Base-by-base conservation (phyloP, 2,797 vertebrate genomes). In the Adrianichthys oophorus region DNA sequence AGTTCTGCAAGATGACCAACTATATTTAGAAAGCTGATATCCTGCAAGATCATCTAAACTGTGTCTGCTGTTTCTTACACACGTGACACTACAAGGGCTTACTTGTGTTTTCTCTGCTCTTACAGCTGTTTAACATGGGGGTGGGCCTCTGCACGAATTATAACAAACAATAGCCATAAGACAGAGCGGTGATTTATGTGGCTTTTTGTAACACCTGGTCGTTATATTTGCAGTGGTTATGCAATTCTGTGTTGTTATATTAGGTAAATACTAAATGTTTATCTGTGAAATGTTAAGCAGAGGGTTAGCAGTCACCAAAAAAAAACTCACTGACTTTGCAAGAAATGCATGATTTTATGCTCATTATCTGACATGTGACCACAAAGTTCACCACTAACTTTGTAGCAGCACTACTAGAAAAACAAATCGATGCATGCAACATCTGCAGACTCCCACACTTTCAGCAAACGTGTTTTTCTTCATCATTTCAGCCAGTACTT, bases 1-100 rank as follows among this genome's bases (percentile, higher is more conserved):
- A 68, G 53, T 66, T 62, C 59, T 72, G 59, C 69, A 69, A 58
- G 56, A 41, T 26, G 68, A 56, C 49, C 5, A 17, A 65, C 62
- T 76, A 84, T 81, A 73, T 84, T 79, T 76, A 68, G 79, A 78
- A 41, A 61, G 68, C 75, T 78, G 65, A 59, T 78, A 72, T 66
- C 56, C 56, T 56, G 40, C 19, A n/a, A 53, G 41, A 47, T 26
- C 37, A 47, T 51, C 21, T 50, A 7, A 56, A 70, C 19, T 70
- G 13, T 4, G 60, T 56, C 26, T 48, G n/a, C 5, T 48, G 55
- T 21, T 29, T 13, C 41, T 56, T 26, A 26, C 58, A 58, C 24
- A 65, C 60, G 7, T 56, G 23, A 69, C 40, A 6, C 37, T n/a
- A 51, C 6, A 41, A 50, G 7, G 53, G n/a, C 19, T 64, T 42